A percentile compares a stretch with the other conserved stretches of the same genome.
Conservation (phyloP, 2,888 invertebrate genomes). For the Panzeria rudis region DNA sequence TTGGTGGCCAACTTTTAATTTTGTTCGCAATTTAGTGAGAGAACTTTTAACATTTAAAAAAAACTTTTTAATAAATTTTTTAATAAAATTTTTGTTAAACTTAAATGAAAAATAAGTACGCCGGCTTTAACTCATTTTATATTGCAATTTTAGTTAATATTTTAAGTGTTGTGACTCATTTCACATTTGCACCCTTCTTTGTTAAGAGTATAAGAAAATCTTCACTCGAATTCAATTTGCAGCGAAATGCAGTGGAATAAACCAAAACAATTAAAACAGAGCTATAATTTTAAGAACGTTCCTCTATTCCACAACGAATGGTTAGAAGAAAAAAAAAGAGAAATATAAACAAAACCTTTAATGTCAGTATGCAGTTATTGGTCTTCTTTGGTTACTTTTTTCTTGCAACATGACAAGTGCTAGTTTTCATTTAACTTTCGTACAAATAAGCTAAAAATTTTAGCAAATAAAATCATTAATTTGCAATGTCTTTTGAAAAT, state of each 20-base stretch:
- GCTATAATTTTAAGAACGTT: conserved; percentile 19
- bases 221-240: neutral
- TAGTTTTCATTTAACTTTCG: conserved; percentile 54
- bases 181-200: too few species aligned
- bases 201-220: neutral
- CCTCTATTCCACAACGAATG: conserved; percentile 7
- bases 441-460: conserved; percentile 64
- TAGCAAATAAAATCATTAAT: conserved; percentile 16
- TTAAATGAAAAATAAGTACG: too few species aligned
- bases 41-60: too few species aligned
- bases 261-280: conserved; percentile 2
- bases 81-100: too few species aligned
- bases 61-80: too few species aligned
- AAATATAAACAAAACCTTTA: conserved; percentile 50
- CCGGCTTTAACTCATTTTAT: too few species aligned
- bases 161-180: too few species aligned
- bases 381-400: conserved; percentile 62
- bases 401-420: conserved; percentile 34
- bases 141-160: too few species aligned
- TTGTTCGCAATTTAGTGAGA: too few species aligned
- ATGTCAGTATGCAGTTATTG: conserved; percentile 67
- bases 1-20: too few species aligned
- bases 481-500: conserved; percentile 65
- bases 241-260: conserved; percentile 19
- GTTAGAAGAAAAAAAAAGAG: conserved; percentile 3